Evolutionary conservation across 2,113 vertebrate genomes (phyloP).

Genomic region (Eudorcas thomsonii): DNA sequence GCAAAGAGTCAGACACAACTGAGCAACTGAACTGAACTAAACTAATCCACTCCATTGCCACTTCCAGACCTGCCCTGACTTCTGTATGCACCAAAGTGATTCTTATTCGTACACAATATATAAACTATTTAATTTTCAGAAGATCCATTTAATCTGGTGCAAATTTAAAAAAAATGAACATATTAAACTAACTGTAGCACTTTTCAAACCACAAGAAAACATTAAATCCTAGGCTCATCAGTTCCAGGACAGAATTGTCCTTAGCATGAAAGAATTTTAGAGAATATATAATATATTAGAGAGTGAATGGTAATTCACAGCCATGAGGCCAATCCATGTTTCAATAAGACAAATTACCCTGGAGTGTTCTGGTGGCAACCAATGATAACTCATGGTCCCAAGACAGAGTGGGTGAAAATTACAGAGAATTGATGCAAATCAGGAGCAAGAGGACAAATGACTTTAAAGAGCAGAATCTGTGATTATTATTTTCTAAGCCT

Average conservation of each 20-base stretch:
- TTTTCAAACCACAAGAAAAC: slow-evolving; percentile 46
- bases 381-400: slow-evolving; percentile 98
- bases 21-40: neutral
- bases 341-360: slow-evolving; percentile 96
- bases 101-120: slow-evolving; percentile 44
- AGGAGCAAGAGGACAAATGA: slow-evolving; percentile 91
- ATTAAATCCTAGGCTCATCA: slow-evolving; percentile 83
- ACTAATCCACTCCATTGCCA: neutral
- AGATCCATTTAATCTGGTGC: slow-evolving; percentile 41
- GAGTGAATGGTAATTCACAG: slow-evolving; percentile 94
- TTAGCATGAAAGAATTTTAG: slow-evolving; percentile 85
- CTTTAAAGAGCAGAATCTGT: slow-evolving; percentile 88
- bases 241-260: slow-evolving; percentile 83
- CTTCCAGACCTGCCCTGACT: neutral
- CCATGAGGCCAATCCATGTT: slow-evolving; percentile 90
- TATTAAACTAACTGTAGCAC: slow-evolving; percentile 49
- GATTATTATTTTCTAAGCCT: slow-evolving; percentile 74
- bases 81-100: neutral
- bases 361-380: slow-evolving; percentile 91
- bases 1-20: neutral
- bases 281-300: slow-evolving; percentile 94
- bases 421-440: slow-evolving; percentile 94
- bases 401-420: slow-evolving; percentile 89
- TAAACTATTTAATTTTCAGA: slow-evolving; percentile 62
- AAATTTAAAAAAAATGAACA: neutral